Evolutionary conservation across 1,140 invertebrate genomes (phyloP).

Genomic region (Solenopsis invicta): DNA sequence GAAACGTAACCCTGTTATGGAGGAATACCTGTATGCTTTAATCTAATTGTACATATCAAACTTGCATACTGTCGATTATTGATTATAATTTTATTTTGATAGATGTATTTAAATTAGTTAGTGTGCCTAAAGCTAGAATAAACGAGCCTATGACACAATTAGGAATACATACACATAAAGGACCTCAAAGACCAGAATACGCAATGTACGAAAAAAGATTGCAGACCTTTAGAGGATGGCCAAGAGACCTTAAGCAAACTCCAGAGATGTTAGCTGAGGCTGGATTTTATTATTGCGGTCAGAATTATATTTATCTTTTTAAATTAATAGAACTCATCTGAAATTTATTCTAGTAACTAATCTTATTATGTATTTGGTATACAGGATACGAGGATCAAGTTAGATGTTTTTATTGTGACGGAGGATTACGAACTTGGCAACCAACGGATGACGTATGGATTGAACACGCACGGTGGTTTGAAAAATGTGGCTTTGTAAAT

Average conservation of each 20-base stretch:
- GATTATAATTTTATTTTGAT: constrained; percentile 52
- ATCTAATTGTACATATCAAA: not conserved
- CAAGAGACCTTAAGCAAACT: constrained; percentile 88
- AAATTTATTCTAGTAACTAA: constrained; percentile 22
- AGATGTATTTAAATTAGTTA: constrained; percentile 78
- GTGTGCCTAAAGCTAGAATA: constrained; percentile 77
- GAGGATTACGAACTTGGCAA: constrained; percentile 95
- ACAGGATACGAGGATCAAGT: constrained; percentile 91
- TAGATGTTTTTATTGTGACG: constrained; percentile 97
- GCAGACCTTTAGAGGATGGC: constrained; percentile 90
- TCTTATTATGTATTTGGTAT: constrained; percentile 71
- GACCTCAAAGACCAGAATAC: constrained; percentile 89
- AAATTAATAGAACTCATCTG: not conserved
- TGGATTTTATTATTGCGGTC: constrained; percentile 93
- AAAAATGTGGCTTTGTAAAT: constrained; percentile 92
- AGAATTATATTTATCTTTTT: constrained; percentile 55
- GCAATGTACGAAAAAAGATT: constrained; percentile 89
- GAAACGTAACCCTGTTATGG: too few species aligned
- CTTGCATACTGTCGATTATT: not conserved
- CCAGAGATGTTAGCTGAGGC: constrained; percentile 90
- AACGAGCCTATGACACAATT: constrained; percentile 86
- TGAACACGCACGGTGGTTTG: constrained; percentile 97
- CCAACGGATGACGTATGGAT: constrained; percentile 94
- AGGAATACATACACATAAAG: constrained; percentile 89
- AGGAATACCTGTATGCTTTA: not conserved